A percentile compares a stretch with the other conserved stretches of the same genome.
Evolutionary conservation across 2,888 invertebrate genomes (phyloP).

Genomic region (Clusia tigrina): DNA sequence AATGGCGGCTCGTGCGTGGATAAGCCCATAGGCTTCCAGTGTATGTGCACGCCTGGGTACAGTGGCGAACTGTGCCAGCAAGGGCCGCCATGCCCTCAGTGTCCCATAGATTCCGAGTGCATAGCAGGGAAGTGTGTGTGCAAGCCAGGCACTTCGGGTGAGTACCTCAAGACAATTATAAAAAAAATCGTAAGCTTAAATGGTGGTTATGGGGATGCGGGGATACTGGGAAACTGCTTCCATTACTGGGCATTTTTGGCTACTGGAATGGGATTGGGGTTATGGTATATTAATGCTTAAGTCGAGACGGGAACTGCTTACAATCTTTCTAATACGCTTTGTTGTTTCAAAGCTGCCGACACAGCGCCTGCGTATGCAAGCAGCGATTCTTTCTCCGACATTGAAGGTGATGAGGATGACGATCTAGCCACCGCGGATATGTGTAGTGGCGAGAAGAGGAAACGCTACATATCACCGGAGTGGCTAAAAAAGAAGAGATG

Average conservation of each 20-base stretch:
- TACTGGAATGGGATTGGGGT: background rate
- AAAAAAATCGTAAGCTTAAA: background rate
- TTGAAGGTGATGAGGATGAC: constrained; percentile 3
- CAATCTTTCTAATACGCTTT: background rate
- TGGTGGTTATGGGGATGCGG: background rate
- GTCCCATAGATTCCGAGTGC: constrained; percentile 76
- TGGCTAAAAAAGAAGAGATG: constrained; percentile 63
- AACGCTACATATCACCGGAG: constrained; percentile 60
- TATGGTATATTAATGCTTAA: background rate
- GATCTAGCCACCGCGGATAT: no score
- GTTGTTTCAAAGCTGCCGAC: background rate
- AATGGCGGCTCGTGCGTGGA: constrained; percentile 78
- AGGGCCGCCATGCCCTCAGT: constrained; percentile 64
- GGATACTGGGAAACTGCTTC: background rate
- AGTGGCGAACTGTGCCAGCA: constrained; percentile 62
- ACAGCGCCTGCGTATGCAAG: background rate
- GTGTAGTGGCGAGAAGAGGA: constrained; percentile 48
- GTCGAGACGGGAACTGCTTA: background rate
- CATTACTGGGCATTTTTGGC: background rate
- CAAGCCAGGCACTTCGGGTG: constrained; percentile 63
- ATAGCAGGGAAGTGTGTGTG: constrained; percentile 66
- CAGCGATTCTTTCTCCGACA: background rate
- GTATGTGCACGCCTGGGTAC: constrained; percentile 74
- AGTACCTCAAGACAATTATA: constrained; percentile 43
- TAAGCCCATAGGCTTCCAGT: constrained; percentile 70